Evolutionary conservation across 2,113 vertebrate species (phyloP).

Genomic region (Microtus oregoni): DNA sequence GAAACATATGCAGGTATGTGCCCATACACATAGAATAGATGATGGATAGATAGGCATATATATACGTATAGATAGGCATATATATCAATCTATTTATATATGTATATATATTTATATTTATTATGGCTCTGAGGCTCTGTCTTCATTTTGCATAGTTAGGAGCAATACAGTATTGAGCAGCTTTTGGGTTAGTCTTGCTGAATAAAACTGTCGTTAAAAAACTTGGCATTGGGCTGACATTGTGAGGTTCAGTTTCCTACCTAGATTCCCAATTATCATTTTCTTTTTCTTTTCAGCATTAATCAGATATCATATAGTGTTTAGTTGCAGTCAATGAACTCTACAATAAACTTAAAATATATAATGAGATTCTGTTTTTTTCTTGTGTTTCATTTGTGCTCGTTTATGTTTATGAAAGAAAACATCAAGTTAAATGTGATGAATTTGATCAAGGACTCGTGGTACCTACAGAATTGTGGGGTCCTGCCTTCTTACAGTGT

Average conservation of each 20-base stretch:
- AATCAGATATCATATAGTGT: constrained; percentile 57
- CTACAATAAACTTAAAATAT: neutral
- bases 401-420: neutral
- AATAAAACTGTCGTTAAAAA: constrained; percentile 67
- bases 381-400: neutral
- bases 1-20: neutral
- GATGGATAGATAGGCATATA: neutral
- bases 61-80: neutral
- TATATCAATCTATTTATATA: neutral
- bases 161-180: constrained; percentile 48
- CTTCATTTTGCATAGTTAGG: constrained; percentile 36
- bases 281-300: constrained; percentile 75
- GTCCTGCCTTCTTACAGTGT: neutral
- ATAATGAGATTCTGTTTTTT: neutral
- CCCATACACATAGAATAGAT: neutral
- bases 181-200: constrained; percentile 74
- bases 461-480: neutral
- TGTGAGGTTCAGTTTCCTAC: constrained; percentile 64
- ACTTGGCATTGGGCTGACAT: constrained; percentile 73
- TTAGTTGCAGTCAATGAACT: constrained; percentile 31
- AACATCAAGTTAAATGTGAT: neutral
- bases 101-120: neutral
- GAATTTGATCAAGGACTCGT: neutral
- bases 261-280: constrained; percentile 81
- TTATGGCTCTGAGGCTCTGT: neutral